Percentiles rank a stretch among this genome's conserved stretches.
Evolutionary conservation across 92 coral and sea anemone genomes (phyloP).

Genomic region (Paramuricea clavata): DNA sequence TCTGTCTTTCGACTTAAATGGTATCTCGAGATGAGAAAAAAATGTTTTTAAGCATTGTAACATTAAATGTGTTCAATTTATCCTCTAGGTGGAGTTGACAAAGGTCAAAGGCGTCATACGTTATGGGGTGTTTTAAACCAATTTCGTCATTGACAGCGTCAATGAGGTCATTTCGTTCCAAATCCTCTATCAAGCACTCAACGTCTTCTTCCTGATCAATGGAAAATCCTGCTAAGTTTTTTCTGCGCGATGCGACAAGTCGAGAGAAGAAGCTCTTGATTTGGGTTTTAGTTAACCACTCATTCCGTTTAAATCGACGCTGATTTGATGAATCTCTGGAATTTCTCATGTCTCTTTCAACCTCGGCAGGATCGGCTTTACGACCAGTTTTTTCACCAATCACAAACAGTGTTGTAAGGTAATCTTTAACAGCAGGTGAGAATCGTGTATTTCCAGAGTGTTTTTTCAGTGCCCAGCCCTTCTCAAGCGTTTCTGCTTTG

Average conservation of each 20-base stretch:
- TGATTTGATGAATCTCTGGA: conserved; percentile 65
- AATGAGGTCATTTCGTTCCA: conserved; percentile 61
- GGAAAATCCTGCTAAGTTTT: conserved; percentile 65
- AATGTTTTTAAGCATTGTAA: conserved; percentile 51
- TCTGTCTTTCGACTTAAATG: conserved; percentile 58
- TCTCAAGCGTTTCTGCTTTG: conserved; percentile 26
- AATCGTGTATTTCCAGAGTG: conserved; percentile 64
- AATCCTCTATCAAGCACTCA: conserved; percentile 61
- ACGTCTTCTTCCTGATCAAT: conserved; percentile 69
- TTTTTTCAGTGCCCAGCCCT: conserved; percentile 77
- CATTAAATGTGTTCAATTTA: conserved; percentile 3
- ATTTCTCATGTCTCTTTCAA: conserved; percentile 71
- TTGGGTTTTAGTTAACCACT: conserved; percentile 75
- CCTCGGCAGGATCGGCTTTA: conserved; percentile 74
- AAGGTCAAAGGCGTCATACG: conserved; percentile 65
- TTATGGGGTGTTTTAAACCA: conserved; percentile 59
- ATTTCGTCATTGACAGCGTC: conserved; percentile 33
- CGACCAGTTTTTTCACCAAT: conserved; percentile 66
- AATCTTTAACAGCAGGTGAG: conserved; percentile 54
- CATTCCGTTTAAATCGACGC: conserved; percentile 69
- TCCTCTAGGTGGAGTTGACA: conserved; percentile 35
- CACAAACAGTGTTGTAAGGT: conserved; percentile 64
- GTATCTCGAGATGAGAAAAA: conserved; percentile 63
- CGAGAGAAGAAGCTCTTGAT: conserved; percentile 69
- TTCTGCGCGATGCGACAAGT: conserved; percentile 61